Evolutionary conservation across 2,888 invertebrate genomes (phyloP), one percentile per base, ranked within the genome.

Genomic region (Colostygia pectinataria): DNA sequence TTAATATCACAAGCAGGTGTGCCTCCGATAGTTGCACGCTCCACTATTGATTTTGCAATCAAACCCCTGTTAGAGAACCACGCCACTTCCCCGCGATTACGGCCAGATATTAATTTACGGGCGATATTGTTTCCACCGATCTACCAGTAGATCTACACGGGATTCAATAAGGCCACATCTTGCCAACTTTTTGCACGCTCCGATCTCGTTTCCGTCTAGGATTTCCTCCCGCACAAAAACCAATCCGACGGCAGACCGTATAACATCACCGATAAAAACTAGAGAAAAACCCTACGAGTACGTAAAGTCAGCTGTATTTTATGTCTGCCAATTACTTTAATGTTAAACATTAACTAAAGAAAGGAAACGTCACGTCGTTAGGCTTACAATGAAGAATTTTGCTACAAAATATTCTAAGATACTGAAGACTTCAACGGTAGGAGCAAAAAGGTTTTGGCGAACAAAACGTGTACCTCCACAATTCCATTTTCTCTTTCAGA

Each of bases 401-500:
- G 70, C 71, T 66, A 71, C 75, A 75, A 77, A 79, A 80, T 80
- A 74, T 75, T 68, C 64, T 68, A 66, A 70, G 68, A 71, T 63
- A 61, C 63, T 64, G 63, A 57, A 55, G 61, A 61, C 68, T 64
- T 68, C 9, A 8, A 13, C 62, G 61, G 62, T 63, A 69, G 68
- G 71, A 77, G 77, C 71, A 76, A 83, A 83, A 83, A 79, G 71
- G 66, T 70, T 75, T 77, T 72, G 66, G 66, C 72, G 75, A 81
- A 87, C 86, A 86, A 84, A 87, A 81, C 80, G 77, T 77, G 42
- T 47, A 37, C 37, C 74, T 78, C 78, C 86, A 89, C 86, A 88
- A 87, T 86, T 76, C 86, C 85, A 83, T 88, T 89, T 89, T 84
- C 83, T 83, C 83, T 90, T 88, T 87, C 85, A 87, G 75, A 71